Evolutionary conservation across 1,140 invertebrate species (phyloP).

Genomic region (Aphelinus atriplicis): DNA sequence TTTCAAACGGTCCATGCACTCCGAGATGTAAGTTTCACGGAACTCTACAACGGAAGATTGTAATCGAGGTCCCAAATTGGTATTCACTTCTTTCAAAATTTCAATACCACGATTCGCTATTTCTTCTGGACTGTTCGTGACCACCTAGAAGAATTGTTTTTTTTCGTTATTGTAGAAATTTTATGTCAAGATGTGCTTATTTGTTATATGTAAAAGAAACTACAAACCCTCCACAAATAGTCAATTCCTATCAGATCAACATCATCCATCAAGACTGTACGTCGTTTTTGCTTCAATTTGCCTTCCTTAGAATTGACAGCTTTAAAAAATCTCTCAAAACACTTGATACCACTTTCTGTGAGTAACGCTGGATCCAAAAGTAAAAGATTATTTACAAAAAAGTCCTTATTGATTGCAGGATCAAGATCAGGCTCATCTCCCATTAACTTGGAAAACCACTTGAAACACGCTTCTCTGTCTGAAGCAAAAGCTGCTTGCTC

Average conservation of each 20-base stretch:
- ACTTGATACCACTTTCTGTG: constrained; percentile 96
- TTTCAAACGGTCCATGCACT: constrained; percentile 88
- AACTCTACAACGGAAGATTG: constrained; percentile 80
- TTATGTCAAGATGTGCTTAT: background rate
- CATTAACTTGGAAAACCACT: constrained; percentile 99
- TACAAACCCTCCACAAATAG: constrained; percentile 91
- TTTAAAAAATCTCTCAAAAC: constrained; percentile 95
- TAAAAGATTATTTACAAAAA: constrained; percentile 95
- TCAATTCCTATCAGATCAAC: constrained; percentile 94
- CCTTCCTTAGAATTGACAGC: constrained; percentile 96
- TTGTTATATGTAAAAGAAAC: background rate
- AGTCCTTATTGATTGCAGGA: constrained; percentile 95
- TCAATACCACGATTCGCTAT: constrained; percentile 92
- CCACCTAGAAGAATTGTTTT: constrained; percentile 70
- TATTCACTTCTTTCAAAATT: constrained; percentile 92
- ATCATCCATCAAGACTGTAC: constrained; percentile 84
- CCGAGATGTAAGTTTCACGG: constrained; percentile 89
- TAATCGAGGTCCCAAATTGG: constrained; percentile 89
- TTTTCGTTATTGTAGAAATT: too few relatives aligned
- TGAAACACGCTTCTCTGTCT: constrained; percentile 96
- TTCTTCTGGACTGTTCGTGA: constrained; percentile 88
- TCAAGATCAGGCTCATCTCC: constrained; percentile 96
- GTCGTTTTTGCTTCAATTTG: constrained; percentile 87
- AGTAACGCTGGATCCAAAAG: constrained; percentile 90
- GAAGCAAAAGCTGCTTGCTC: constrained; percentile 91